Evolutionary conservation across 2,113 vertebrate genomes (phyloP).

Genomic region (Pygoscelis adeliae): DNA sequence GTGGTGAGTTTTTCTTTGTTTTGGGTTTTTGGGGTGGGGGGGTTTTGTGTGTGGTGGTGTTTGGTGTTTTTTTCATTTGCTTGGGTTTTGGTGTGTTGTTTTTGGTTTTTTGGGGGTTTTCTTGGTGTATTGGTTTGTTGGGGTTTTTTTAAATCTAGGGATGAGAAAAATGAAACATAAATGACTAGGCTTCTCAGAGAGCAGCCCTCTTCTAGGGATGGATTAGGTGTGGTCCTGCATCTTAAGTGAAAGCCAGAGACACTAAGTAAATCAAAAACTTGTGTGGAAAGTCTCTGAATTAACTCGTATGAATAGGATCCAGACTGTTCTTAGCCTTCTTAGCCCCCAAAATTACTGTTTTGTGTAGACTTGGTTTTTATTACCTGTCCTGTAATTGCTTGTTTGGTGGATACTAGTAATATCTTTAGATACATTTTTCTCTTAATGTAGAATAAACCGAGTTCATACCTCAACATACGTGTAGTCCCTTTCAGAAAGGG

Average conservation of each 20-base stretch:
- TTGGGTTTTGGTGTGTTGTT: neutral
- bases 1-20: neutral
- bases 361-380: neutral
- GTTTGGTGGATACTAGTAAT: neutral
- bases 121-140: neutral
- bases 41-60: neutral
- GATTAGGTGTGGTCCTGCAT: neutral
- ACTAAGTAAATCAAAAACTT: neutral
- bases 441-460: neutral
- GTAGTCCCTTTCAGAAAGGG: neutral
- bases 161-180: neutral
- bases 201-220: neutral
- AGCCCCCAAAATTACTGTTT: neutral
- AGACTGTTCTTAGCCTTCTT: neutral
- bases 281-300: neutral
- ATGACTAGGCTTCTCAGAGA: neutral
- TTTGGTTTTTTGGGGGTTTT: neutral
- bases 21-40: neutral
- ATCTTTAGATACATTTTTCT: neutral
- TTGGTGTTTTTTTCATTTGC: neutral
- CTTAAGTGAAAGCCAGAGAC: neutral
- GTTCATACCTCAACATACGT: neutral
- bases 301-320: neutral
- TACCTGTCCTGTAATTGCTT: neutral
- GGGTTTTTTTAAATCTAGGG: neutral